Evolutionary conservation across 2,888 invertebrate species (phyloP).

Genomic region (Frankliniella fusca): DNA sequence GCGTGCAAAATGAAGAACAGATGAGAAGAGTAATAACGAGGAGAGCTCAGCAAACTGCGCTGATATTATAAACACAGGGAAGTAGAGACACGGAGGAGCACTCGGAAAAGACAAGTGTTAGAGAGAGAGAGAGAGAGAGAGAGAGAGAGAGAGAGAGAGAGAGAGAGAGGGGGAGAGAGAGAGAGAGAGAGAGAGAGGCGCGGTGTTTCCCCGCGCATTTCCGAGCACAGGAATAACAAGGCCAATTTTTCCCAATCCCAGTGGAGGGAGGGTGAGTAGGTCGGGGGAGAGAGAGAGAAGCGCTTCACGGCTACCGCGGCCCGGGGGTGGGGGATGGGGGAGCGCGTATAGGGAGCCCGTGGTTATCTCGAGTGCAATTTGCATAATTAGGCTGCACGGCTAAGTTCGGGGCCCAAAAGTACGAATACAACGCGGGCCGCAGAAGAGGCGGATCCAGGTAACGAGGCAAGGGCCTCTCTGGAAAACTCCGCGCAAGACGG

Average conservation of each 20-base stretch:
- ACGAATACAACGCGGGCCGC: background rate
- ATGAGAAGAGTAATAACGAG: background rate
- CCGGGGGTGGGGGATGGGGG: background rate
- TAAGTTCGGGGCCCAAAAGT: background rate
- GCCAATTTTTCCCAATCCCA: conserved; percentile 1
- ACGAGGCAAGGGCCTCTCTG: background rate
- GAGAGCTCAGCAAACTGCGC: background rate
- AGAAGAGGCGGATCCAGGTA: background rate
- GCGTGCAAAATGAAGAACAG: background rate
- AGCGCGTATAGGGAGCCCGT: background rate
- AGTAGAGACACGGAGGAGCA: background rate
- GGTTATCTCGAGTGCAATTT: conserved; percentile 20
- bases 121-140: background rate
- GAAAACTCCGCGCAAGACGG: too few relatives aligned
- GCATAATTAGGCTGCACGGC: conserved; percentile 24
- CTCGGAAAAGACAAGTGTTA: background rate
- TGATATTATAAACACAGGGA: background rate
- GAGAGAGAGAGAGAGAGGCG: background rate
- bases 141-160: too few relatives aligned
- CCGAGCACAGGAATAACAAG: background rate
- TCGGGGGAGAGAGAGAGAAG: too few relatives aligned
- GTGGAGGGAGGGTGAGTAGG: background rate
- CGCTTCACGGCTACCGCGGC: too few relatives aligned
- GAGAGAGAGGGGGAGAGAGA: too few relatives aligned
- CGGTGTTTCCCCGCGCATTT: background rate